Conservation (phyloP, 2,888 invertebrate species). For the Campopleginae sp. region DNA sequence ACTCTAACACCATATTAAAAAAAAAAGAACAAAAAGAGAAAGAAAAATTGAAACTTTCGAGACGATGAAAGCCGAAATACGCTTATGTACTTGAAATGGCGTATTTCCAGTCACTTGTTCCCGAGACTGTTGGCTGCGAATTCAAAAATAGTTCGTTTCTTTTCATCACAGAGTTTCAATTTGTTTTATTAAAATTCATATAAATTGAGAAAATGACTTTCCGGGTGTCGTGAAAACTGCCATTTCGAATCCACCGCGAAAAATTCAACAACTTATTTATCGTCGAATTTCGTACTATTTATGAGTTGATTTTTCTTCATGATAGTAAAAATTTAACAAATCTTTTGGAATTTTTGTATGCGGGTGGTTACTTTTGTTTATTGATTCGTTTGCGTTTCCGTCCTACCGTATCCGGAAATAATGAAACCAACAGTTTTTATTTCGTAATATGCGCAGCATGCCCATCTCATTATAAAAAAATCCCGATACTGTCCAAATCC, state of each 20-base stretch:
- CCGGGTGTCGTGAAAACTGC: not conserved
- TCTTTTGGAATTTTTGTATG: slow-evolving; percentile 7
- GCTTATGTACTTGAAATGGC: not conserved
- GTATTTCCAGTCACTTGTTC: not conserved
- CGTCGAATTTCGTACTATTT: slow-evolving; percentile 5
- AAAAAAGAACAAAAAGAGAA: slow-evolving; percentile 4
- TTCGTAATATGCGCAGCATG: slow-evolving; percentile 19
- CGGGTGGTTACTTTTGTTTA: slow-evolving; percentile 64
- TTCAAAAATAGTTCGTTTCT: not conserved
- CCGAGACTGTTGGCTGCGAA: slow-evolving; percentile 19
- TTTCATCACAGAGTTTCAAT: not conserved
- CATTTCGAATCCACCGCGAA: slow-evolving; percentile 32
- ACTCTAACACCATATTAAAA: slow-evolving; percentile 66
- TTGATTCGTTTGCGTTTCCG: slow-evolving; percentile 67
- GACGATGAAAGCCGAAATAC: slow-evolving; percentile 13
- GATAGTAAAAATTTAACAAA: not conserved
- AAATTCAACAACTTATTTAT: slow-evolving; percentile 2
- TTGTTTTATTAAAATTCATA: not conserved
- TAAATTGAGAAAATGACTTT: not conserved
- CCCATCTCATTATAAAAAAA: slow-evolving; percentile 4
- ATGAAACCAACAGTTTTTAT: slow-evolving; percentile 16
- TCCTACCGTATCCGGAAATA: slow-evolving; percentile 61
- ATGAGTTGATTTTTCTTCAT: slow-evolving; percentile 3
- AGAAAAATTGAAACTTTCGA: slow-evolving; percentile 13
- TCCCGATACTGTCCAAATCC: slow-evolving; percentile 18